Evolutionary conservation across 2,888 invertebrate genomes (phyloP).

Genomic region (Microchrysa polita): DNA sequence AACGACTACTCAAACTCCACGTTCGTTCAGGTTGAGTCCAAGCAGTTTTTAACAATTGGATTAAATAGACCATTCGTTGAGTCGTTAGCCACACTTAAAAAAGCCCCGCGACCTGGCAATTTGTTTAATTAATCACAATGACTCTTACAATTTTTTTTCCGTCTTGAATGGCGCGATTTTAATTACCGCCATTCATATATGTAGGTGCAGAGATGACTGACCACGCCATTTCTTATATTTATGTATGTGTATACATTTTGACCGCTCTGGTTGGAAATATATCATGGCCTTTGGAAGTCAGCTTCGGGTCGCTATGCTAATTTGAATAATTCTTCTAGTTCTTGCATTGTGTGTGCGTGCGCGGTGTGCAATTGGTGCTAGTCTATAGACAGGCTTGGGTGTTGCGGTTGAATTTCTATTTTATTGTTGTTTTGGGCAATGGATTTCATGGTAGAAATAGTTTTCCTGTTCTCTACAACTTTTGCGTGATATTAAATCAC

Average conservation of each 20-base stretch:
- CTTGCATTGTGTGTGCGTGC: not conserved
- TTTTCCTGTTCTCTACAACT: constrained; percentile 30
- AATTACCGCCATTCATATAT: constrained; percentile 37
- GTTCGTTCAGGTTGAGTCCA: not conserved
- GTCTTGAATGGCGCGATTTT: constrained; percentile 23
- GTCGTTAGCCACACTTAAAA: constrained; percentile 39
- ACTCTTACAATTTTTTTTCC: constrained; percentile 17
- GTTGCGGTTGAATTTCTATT: not conserved
- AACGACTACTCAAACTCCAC: too few species aligned
- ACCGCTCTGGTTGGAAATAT: not conserved
- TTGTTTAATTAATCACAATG: constrained; percentile 45
- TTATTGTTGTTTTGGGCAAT: constrained; percentile 37
- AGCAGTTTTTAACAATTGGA: constrained; percentile 28
- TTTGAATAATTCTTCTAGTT: constrained; percentile 33
- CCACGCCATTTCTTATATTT: constrained; percentile 13
- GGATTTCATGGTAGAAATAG: constrained; percentile 39
- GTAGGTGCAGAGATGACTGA: constrained; percentile 30
- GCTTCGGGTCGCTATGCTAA: constrained; percentile 18
- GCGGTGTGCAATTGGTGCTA: not conserved
- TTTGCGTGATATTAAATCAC: constrained; percentile 42
- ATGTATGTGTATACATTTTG: too few species aligned
- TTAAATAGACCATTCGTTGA: constrained; percentile 31
- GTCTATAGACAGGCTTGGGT: not conserved
- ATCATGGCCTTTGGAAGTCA: not conserved
- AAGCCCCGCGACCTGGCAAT: constrained; percentile 22